Evolutionary conservation across 2,113 vertebrate genomes (phyloP), one percentile per base, ranked within the genome.

Genomic region (Octodon degus): DNA sequence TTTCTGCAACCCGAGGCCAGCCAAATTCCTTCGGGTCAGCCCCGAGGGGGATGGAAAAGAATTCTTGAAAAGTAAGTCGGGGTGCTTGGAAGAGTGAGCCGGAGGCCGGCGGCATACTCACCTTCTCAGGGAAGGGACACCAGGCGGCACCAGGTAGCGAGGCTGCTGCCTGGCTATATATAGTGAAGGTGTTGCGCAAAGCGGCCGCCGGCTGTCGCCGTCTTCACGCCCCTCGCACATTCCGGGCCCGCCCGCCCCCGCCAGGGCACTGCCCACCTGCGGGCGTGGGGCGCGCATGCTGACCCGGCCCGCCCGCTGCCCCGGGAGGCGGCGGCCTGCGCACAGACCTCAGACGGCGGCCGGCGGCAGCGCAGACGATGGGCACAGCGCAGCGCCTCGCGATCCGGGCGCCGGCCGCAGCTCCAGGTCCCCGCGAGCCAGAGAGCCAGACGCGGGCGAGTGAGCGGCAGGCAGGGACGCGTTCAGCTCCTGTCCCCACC

Each of bases 101-200:
- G 76, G 43, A 27, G 43, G 74, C 74, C 47, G 40, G 91, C 77
- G 81, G 92, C 97, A 68, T 98, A 98, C 99, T 99, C 98, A 99
- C 99, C 70, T 17, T 60, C 30, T 92, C 96, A 94, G 97, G 98
- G 97, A 96, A 96, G 58, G 97, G 93, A 94, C 97, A 0, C 58
- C 95, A 94, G 19, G n/a, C 97, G 97, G 96, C 97, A 88, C 17
- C 97, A 97, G 96, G 97, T 97, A 96, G 94, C 96, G 96, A 96
- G 0, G 91, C 92, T 89, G 90, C 92, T 95, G 96, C 94, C 95
- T 81, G 96, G 93, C 96, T 98, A 98, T 99, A 98, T 99, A 99
- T 98, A 98, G 98, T 96, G 68, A 88, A 98, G 98, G 98, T 98
- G 98, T 98, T 98, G 98, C 98, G 98, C 98, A 98, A 98, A 98